A percentile compares a stretch with the other conserved stretches of the same genome.
Evolutionary conservation across 2,888 invertebrate genomes (phyloP).

Genomic region (Pyralis farinalis): DNA sequence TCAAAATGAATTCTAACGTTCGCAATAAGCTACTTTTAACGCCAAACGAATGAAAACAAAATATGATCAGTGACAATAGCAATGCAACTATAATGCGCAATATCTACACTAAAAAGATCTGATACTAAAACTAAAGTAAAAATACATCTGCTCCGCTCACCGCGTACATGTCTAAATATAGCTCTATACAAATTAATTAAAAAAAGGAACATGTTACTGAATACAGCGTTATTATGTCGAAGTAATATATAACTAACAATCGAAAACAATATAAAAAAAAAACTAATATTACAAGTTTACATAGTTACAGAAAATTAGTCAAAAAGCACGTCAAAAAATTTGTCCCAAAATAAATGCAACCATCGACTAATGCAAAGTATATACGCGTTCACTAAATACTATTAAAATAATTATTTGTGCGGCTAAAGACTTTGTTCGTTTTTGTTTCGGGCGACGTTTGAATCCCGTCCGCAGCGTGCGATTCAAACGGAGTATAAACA

Average conservation of each 20-base stretch:
- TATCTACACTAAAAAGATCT: too few relatives aligned
- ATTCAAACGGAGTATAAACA: too few relatives aligned
- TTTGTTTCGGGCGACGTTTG: too few relatives aligned
- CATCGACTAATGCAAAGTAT: background rate
- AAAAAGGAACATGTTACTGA: slow-evolving; percentile 31
- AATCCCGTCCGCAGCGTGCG: too few relatives aligned
- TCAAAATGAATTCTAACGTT: too few relatives aligned
- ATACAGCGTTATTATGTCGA: slow-evolving; percentile 13
- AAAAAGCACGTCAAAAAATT: slow-evolving; percentile 48
- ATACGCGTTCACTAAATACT: too few relatives aligned
- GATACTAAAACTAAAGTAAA: background rate
- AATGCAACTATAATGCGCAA: too few relatives aligned
- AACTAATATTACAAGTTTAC: slow-evolving; percentile 29
- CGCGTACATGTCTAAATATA: background rate
- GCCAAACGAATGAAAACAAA: too few relatives aligned
- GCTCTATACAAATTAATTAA: background rate
- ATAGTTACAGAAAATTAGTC: slow-evolving; percentile 35
- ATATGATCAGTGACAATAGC: too few relatives aligned
- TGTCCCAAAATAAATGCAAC: slow-evolving; percentile 51
- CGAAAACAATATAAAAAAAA: slow-evolving; percentile 25
- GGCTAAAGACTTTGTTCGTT: too few relatives aligned
- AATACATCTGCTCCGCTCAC: background rate
- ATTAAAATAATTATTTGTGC: too few relatives aligned
- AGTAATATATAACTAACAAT: slow-evolving; percentile 25
- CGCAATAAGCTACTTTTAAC: too few relatives aligned